Evolutionary conservation across 2,888 invertebrate genomes (phyloP), one percentile per base, ranked within the genome.

Genomic region (Lasioglossum lativentre): DNA sequence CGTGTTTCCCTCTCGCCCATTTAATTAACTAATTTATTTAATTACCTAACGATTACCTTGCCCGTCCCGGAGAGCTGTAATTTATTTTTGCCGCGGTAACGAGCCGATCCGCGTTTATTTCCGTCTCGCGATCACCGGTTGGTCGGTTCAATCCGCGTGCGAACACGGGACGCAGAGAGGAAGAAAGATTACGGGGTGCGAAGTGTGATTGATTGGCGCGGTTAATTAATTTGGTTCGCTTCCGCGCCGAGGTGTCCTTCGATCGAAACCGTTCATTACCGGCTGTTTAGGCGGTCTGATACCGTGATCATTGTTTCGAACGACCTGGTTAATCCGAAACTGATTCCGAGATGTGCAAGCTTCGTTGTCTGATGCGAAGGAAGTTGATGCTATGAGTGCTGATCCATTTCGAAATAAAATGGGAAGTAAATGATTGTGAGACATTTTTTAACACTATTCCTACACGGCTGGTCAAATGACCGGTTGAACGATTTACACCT

Each of bases 21-120:
- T 85, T 85, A 83, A 85, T 85, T 85, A 83, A 83, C 84, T 83
- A 85, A 83, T 85, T 85, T 85, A 85, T 85, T 83, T 85, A 85
- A 85, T 85, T 85, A 75, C 84, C 75, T 78, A 78, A 85, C 83
- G 85, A 85, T 85, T 85, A 83, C 85, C 85, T 72, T 72, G n/a
- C 75, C n/a, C 52, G 78, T 66, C 19, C 34, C 78, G 66, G 85
- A n/a, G 78, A 78, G 72, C 75, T 83, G 75, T 83, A 78, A 83
- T 85, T 85, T 85, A 83, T 83, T 78, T 83, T 83, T 66, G 56
- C 78, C 72, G 71, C 38, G 71, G 71, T 75, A 83, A 85, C 83
- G 63, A 85, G 84, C 75, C 75, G 75, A 30, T 75, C 70, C 30
- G 8, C 40, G 75, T 56, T 83, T 78, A 83, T 66, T n/a, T 56